Evolutionary conservation across 2,888 invertebrate genomes (phyloP).

Genomic region (Andrena chrysosceles): DNA sequence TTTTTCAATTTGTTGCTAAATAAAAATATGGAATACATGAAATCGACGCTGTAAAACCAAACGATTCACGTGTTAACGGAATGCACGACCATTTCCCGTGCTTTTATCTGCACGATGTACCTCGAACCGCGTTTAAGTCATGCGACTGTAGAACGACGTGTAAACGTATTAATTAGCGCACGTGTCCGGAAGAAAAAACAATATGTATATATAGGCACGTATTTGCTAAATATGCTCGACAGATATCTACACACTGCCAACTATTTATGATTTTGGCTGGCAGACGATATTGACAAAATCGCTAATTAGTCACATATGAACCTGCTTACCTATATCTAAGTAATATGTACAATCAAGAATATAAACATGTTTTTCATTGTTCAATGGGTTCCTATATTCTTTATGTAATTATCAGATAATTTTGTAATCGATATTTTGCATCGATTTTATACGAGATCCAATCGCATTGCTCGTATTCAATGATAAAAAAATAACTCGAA

Average conservation of each 20-base stretch:
- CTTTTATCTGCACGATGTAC: not conserved
- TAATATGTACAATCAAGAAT: not conserved
- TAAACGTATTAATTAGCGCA: not conserved
- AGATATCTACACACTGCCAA: not conserved
- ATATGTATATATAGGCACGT: not conserved
- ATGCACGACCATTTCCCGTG: not conserved
- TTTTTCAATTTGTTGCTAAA: not conserved
- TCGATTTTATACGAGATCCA: not conserved
- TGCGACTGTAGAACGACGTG: slow-evolving; percentile 2
- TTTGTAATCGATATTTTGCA: not conserved
- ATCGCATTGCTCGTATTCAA: too few relatives aligned
- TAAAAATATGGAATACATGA: not conserved
- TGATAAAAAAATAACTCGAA: too few relatives aligned
- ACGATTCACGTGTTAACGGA: not conserved
- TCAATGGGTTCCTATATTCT: not conserved
- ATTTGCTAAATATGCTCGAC: slow-evolving; percentile 5
- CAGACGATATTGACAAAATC: slow-evolving; percentile 27
- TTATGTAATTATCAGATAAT: not conserved
- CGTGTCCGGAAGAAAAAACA: not conserved
- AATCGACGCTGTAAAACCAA: slow-evolving; percentile 11
- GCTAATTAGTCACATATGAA: not conserved
- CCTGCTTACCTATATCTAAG: too few relatives aligned
- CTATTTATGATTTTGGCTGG: slow-evolving; percentile 21
- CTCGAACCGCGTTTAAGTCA: slow-evolving; percentile 19
- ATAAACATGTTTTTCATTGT: not conserved